These are phyloP conservation scores for Philotrypesis tridentata DNA, from an alignment of 1,140 invertebrate species.

Conservation along the genomic window DNA sequence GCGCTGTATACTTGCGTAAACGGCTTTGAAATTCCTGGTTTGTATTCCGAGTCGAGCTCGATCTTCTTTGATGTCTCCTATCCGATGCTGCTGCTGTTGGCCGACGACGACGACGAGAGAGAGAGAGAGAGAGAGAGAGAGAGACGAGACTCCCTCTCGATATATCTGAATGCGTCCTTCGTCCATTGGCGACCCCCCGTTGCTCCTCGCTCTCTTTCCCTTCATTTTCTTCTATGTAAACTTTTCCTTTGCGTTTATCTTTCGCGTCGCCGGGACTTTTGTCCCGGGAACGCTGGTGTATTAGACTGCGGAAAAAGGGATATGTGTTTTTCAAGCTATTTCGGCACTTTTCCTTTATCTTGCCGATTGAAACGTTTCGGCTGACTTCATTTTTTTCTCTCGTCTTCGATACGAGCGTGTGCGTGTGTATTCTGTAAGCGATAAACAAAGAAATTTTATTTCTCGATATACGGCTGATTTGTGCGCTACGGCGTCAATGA, in stretches of 20 bases:
- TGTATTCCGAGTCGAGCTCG: constrained; percentile 61
- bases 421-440: too few relatives aligned
- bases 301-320: too few relatives aligned
- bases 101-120: constrained; percentile 32
- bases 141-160: constrained; percentile 46
- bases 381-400: too few relatives aligned
- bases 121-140: too few relatives aligned
- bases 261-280: constrained; percentile 37
- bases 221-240: constrained; percentile 44
- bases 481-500: too few relatives aligned
- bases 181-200: constrained; percentile 58
- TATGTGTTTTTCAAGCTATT: not conserved
- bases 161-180: constrained; percentile 68
- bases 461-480: too few relatives aligned
- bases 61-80: constrained; percentile 66
- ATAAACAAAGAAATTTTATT: too few relatives aligned
- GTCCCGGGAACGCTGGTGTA: not conserved
- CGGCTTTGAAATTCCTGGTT: constrained; percentile 52
- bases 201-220: constrained; percentile 49
- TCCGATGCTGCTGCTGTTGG: constrained; percentile 25
- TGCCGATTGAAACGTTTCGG: too few relatives aligned
- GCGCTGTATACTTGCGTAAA: constrained; percentile 13
- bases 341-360: too few relatives aligned
- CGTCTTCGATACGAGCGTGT: too few relatives aligned
- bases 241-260: constrained; percentile 42